Evolutionary conservation across 2,113 vertebrate genomes (phyloP).

Genomic region (Rhegmatorhina hoffmannsi): DNA sequence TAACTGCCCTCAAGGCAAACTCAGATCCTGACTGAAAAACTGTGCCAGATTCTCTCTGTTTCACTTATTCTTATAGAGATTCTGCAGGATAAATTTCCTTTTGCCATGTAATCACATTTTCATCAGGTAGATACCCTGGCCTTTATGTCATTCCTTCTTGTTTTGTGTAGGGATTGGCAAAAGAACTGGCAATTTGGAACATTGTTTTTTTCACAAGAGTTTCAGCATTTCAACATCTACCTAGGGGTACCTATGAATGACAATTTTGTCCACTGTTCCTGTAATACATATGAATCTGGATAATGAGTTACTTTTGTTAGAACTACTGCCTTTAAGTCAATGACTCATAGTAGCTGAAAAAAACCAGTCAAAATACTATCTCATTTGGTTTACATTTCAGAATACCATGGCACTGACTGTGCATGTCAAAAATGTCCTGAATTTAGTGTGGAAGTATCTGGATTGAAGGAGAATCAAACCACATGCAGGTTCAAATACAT

Average conservation of each 20-base stretch:
- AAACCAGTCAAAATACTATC: not conserved
- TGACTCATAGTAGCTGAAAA: not conserved
- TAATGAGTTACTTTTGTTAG: not conserved
- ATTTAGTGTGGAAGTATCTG: not conserved
- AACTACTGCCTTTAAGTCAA: not conserved
- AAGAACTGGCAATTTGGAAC: not conserved
- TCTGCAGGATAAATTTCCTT: not conserved
- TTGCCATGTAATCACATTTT: not conserved
- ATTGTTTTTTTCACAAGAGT: not conserved
- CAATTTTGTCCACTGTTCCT: not conserved
- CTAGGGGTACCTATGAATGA: not conserved
- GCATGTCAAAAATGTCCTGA: not conserved
- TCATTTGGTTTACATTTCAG: not conserved
- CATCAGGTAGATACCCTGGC: not conserved
- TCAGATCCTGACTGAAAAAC: not conserved
- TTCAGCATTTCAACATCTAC: not conserved
- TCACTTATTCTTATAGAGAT: not conserved
- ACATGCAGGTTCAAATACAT: accelerated
- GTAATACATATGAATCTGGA: not conserved
- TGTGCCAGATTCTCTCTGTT: not conserved
- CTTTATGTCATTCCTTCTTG: not conserved
- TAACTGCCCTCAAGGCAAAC: not conserved
- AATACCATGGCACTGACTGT: not conserved
- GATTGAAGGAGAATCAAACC: not conserved
- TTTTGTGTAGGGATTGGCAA: not conserved